phyloP scores from a whole-genome alignment of 2,113 vertebrate genomes.

The Meles meles region DNA sequence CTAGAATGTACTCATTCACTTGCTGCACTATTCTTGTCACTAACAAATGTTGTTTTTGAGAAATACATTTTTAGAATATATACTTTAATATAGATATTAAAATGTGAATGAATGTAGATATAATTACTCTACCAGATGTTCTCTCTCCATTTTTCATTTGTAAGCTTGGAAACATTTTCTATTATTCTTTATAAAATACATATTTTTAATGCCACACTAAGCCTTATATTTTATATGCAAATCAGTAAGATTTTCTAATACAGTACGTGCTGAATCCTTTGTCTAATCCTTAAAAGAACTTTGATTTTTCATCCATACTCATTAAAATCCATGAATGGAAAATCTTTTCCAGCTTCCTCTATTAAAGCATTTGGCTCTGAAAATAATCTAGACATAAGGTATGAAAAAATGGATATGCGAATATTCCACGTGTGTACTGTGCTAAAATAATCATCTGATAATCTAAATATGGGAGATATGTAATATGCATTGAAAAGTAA shows the following conservation, averaged over 20 bases:
- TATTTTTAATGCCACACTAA: background rate
- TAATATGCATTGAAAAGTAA: background rate
- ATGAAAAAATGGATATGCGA: background rate
- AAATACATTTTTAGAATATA: conserved; percentile 13
- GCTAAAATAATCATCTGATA: background rate
- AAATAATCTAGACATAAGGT: background rate
- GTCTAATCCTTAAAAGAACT: conserved; percentile 46
- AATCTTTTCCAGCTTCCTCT: background rate
- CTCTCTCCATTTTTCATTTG: conserved; percentile 27
- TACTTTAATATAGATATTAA: conserved; percentile 14
- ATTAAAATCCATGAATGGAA: conserved; percentile 57
- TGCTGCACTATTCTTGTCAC: background rate
- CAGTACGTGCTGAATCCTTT: conserved; percentile 13
- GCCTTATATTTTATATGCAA: conserved; percentile 41
- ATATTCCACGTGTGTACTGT: background rate
- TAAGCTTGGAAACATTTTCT: background rate
- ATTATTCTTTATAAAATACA: conserved; percentile 7
- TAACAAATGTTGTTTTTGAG: background rate
- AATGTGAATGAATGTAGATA: conserved; percentile 18
- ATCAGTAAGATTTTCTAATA: conserved; percentile 43
- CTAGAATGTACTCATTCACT: background rate
- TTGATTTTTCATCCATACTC: conserved; percentile 31
- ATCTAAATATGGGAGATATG: background rate
- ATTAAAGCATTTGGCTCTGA: background rate
- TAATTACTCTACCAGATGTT: conserved; percentile 20